A percentile compares a stretch with the other conserved stretches of the same genome.
These are phyloP conservation scores for Notarius quadriscutis DNA, from an alignment of 2,113 vertebrate species.

Conservation along the genomic window DNA sequence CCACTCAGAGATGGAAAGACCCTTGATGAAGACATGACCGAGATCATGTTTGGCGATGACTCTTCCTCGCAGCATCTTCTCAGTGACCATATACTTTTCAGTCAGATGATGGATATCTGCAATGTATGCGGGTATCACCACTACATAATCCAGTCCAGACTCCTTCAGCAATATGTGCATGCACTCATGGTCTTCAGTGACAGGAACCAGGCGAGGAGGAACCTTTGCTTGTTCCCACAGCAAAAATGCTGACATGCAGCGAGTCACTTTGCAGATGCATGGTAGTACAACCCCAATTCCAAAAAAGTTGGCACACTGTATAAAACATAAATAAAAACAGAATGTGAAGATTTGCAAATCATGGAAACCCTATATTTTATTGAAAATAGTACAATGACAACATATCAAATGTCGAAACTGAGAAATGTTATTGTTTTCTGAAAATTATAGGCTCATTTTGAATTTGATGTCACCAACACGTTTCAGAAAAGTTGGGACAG, in stretches of 20 bases:
- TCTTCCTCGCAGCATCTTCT: slow-evolving; percentile 72
- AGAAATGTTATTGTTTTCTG: too few species aligned
- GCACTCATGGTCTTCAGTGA: slow-evolving; percentile 86
- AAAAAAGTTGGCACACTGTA: too few species aligned
- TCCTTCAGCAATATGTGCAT: slow-evolving; percentile 81
- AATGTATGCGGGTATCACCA: slow-evolving; percentile 88
- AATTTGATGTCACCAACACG: too few species aligned
- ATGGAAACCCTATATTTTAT: too few species aligned
- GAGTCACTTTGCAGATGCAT: too few species aligned
- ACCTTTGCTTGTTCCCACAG: slow-evolving; percentile 86
- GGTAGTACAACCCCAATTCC: too few species aligned
- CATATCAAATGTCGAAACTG: too few species aligned
- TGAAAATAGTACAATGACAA: too few species aligned
- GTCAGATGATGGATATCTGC: slow-evolving; percentile 85
- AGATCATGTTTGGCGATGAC: slow-evolving; percentile 88
- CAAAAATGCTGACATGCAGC: slow-evolving; percentile 77
- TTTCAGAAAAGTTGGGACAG: too few species aligned
- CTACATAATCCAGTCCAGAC: slow-evolving; percentile 83
- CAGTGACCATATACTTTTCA: slow-evolving; percentile 69
- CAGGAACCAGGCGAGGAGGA: slow-evolving; percentile 73
- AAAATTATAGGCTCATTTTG: too few species aligned
- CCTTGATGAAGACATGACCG: slow-evolving; percentile 85
- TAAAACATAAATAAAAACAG: too few species aligned
- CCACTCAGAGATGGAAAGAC: slow-evolving; percentile 80
- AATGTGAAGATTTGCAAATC: too few species aligned